phyloP scores from a whole-genome alignment of 2,113 vertebrate species.

The Gallinago jamesoni region DNA sequence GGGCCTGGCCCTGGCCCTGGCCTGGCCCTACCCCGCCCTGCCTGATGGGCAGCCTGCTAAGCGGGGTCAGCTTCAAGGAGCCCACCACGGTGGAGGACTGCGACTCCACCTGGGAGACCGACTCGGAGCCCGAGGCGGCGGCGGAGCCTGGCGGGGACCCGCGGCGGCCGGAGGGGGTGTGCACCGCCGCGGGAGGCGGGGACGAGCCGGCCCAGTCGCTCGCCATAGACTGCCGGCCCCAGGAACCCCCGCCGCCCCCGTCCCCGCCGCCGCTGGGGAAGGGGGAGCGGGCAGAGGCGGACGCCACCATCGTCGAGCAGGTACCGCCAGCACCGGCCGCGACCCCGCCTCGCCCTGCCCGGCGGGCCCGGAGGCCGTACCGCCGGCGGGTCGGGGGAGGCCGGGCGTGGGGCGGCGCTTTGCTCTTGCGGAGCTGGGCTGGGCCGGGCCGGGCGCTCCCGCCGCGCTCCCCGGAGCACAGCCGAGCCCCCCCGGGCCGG shows the following conservation, averaged over 20 bases:
- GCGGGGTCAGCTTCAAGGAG: constrained; percentile 75
- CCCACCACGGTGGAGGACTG: constrained; percentile 79
- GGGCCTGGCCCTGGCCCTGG: neutral
- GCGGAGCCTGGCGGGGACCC: neutral
- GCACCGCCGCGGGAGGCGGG: neutral
- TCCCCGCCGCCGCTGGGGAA: neutral
- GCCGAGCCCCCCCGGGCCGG: neutral
- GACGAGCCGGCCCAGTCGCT: neutral
- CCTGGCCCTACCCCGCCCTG: neutral
- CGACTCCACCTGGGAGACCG: constrained; percentile 79
- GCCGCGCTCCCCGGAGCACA: neutral
- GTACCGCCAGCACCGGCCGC: neutral
- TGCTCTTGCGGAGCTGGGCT: neutral
- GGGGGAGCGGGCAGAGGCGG: neutral
- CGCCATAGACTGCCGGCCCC: neutral
- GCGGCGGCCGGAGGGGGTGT: constrained; percentile 10
- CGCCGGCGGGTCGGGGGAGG: neutral
- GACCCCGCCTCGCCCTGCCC: neutral
- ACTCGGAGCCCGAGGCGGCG: constrained; percentile 71
- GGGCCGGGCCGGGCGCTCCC: neutral
- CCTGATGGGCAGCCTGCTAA: constrained; percentile 76
- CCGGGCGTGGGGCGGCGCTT: neutral
- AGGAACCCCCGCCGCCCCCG: neutral
- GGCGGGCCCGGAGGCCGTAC: neutral
- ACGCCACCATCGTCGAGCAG: constrained; percentile 51